phyloP scores from a whole-genome alignment of 2,888 invertebrate species.

The Lacanobia wlatinum region DNA sequence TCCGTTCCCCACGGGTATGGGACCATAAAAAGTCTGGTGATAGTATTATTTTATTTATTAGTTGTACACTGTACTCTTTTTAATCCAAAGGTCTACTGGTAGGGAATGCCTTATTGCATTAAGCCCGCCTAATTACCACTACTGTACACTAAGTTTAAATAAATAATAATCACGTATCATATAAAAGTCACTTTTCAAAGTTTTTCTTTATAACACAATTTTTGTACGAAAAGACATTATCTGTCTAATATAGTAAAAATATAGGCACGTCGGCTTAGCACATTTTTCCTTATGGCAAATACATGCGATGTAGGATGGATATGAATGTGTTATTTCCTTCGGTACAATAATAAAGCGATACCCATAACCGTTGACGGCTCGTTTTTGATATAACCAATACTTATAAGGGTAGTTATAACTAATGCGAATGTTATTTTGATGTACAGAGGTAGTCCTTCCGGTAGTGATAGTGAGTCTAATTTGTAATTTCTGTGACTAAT shows the following conservation, averaged over 20 bases:
- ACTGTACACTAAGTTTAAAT: too few relatives aligned
- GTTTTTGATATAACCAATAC: conserved; percentile 15
- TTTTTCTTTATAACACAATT: conserved; percentile 41
- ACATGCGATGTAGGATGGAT: conserved; percentile 25
- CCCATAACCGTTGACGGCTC: conserved; percentile 24
- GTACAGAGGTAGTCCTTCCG: background rate
- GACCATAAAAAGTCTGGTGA: background rate
- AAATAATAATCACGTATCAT: background rate
- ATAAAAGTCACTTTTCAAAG: conserved; percentile 41
- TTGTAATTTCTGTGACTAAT: too few relatives aligned
- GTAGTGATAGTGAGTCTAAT: too few relatives aligned
- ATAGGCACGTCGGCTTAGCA: conserved; percentile 39
- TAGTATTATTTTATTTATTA: too few relatives aligned
- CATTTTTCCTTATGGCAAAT: conserved; percentile 49
- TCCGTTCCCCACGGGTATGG: too few relatives aligned
- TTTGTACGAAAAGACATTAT: conserved; percentile 55
- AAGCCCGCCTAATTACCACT: too few relatives aligned
- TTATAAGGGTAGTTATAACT: background rate
- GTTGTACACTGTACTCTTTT: too few relatives aligned
- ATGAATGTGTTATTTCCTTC: conserved; percentile 58
- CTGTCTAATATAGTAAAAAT: conserved; percentile 50
- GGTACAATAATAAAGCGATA: conserved; percentile 42
- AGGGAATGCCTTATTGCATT: too few relatives aligned
- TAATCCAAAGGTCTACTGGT: too few relatives aligned
- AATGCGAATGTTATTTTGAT: conserved; percentile 9